Evolutionary conservation across 1,140 invertebrate species (phyloP).

Genomic region (Lucilia sericata): DNA sequence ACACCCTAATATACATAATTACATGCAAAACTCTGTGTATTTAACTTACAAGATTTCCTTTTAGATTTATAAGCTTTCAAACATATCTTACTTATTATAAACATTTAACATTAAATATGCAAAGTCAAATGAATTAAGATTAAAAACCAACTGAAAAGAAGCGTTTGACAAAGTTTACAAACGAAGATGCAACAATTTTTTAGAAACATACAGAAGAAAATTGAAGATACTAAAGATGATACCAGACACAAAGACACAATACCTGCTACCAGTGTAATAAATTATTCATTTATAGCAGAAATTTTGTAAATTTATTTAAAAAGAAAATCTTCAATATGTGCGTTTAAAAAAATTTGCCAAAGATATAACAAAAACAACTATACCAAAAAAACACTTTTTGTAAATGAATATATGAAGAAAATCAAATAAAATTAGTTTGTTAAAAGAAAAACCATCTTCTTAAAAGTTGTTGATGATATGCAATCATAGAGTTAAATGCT

Average conservation of each 20-base stretch:
- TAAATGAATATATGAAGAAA: background rate
- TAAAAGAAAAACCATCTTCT: background rate
- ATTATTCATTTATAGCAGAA: background rate
- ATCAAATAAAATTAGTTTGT: no score
- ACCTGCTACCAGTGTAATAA: conserved; percentile 1
- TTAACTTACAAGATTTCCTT: no score
- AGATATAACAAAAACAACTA: background rate
- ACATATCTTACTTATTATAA: no score
- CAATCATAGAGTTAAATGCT: background rate
- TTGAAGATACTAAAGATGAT: background rate
- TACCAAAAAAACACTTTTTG: background rate
- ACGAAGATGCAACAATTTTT: background rate
- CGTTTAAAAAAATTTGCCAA: conserved; percentile 2
- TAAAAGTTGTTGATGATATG: background rate
- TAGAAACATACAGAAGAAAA: background rate
- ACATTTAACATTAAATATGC: no score
- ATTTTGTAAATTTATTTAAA: conserved; percentile 13
- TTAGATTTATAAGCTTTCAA: no score
- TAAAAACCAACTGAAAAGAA: background rate
- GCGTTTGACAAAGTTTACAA: background rate
- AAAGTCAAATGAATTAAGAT: background rate
- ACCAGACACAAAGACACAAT: background rate
- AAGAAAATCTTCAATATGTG: background rate
- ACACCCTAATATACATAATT: no score
- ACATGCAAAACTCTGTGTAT: no score